Evolutionary conservation across 2,888 invertebrate genomes (phyloP).

Genomic region (Abrostola tripartita): DNA sequence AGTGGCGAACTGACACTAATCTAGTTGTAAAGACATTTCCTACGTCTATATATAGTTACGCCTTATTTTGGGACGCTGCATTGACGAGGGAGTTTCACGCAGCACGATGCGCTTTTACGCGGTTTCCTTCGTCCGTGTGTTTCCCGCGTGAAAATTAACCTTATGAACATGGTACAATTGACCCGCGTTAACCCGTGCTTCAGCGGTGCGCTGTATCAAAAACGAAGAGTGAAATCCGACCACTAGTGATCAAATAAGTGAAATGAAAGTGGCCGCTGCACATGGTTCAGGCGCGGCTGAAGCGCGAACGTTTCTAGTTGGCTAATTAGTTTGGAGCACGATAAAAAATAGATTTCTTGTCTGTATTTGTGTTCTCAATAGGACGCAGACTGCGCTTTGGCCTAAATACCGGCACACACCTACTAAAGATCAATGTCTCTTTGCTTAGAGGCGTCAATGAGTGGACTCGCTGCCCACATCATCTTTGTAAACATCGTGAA

Average conservation of each 20-base stretch:
- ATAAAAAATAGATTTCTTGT: slow-evolving; percentile 80
- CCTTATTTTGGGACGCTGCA: slow-evolving; percentile 82
- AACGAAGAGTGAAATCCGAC: slow-evolving; percentile 45
- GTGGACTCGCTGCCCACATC: slow-evolving; percentile 31
- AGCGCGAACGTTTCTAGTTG: slow-evolving; percentile 62
- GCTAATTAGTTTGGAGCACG: slow-evolving; percentile 70
- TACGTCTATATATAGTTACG: slow-evolving; percentile 74
- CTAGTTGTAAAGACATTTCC: slow-evolving; percentile 51
- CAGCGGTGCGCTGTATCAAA: slow-evolving; percentile 37
- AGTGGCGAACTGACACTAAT: slow-evolving; percentile 30
- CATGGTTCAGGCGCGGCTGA: slow-evolving; percentile 57
- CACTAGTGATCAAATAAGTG: slow-evolving; percentile 55
- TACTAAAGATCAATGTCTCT: slow-evolving; percentile 59
- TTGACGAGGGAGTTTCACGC: slow-evolving; percentile 68
- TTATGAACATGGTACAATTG: slow-evolving; percentile 42
- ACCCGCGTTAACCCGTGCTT: slow-evolving; percentile 47
- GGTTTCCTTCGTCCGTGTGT: slow-evolving; percentile 56
- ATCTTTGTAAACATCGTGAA: slow-evolving; percentile 46
- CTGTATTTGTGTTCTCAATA: slow-evolving; percentile 68
- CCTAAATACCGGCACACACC: slow-evolving; percentile 77
- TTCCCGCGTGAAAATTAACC: slow-evolving; percentile 61
- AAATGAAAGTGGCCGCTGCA: slow-evolving; percentile 72
- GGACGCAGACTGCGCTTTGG: slow-evolving; percentile 65
- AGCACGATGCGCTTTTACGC: slow-evolving; percentile 71
- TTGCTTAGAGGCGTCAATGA: slow-evolving; percentile 39